These are phyloP conservation scores for Galaxias olidus DNA, from an alignment of 2,797 vertebrate genomes.

Conservation along the genomic window DNA sequence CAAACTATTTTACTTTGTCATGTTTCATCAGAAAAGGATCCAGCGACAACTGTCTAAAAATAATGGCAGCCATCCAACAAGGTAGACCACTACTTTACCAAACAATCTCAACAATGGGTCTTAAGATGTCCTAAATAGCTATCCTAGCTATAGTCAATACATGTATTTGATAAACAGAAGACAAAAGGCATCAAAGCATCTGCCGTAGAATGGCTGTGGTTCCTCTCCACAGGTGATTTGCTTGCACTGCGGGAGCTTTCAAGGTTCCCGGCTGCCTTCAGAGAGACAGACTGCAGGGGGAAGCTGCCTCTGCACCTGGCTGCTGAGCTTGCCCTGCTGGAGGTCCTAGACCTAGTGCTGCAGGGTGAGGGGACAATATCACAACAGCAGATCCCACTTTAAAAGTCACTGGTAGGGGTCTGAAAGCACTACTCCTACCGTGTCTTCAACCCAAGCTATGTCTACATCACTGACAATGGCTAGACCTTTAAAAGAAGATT, in stretches of 20 bases:
- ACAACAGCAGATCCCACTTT: background rate
- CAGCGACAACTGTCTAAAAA: constrained; percentile 77
- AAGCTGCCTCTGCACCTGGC: constrained; percentile 83
- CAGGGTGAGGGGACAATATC: constrained; percentile 67
- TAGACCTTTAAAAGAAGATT: too few relatives aligned
- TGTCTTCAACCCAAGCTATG: background rate
- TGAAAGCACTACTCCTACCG: background rate
- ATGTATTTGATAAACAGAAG: too few relatives aligned
- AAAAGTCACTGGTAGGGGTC: background rate
- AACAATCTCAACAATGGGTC: background rate
- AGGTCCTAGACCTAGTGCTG: constrained; percentile 76
- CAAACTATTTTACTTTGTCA: background rate
- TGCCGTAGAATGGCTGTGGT: background rate
- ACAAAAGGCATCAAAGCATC: background rate
- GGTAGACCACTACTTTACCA: constrained; percentile 60
- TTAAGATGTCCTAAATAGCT: background rate
- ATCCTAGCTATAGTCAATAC: too few relatives aligned
- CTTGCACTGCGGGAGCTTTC: constrained; percentile 73
- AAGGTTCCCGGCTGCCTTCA: constrained; percentile 70
- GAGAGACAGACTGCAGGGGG: constrained; percentile 80
- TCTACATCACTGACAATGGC: too few relatives aligned
- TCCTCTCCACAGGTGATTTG: constrained; percentile 72
- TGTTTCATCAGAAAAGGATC: constrained; percentile 63
- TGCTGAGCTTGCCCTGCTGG: constrained; percentile 66
- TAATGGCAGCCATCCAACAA: constrained; percentile 79